phyloP scores from a whole-genome alignment of 1,140 invertebrate species.

The Drosophila dunni region DNA sequence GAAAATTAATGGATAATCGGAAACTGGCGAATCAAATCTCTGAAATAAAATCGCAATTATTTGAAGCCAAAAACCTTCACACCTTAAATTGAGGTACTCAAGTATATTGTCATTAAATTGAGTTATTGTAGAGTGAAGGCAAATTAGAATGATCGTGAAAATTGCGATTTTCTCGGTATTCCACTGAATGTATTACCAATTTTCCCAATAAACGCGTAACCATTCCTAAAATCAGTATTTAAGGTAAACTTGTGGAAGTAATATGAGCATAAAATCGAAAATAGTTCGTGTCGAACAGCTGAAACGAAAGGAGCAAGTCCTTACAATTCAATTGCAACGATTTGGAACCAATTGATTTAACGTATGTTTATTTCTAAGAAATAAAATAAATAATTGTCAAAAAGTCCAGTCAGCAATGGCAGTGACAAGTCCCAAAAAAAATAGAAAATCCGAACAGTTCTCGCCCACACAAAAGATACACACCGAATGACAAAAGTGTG shows the following conservation, averaged over 20 bases:
- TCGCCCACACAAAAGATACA: conserved; percentile 42
- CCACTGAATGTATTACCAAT: conserved; percentile 43
- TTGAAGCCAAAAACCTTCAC: background rate
- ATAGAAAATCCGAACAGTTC: conserved; percentile 4
- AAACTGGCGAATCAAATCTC: background rate
- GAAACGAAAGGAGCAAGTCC: conserved; percentile 51
- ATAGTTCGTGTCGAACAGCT: conserved; percentile 68
- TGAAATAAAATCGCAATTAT: background rate
- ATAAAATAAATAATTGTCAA: conserved; percentile 77
- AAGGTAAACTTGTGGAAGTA: conserved; percentile 28
- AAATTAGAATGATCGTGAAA: conserved; percentile 73
- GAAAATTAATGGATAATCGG: background rate
- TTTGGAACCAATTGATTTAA: conserved; percentile 78
- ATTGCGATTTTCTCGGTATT: conserved; percentile 71
- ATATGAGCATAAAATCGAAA: conserved; percentile 65
- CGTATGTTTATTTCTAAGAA: conserved; percentile 70
- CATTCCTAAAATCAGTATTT: conserved; percentile 47
- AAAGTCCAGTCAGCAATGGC: conserved; percentile 46
- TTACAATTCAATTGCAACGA: conserved; percentile 73
- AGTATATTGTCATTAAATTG: conserved; percentile 52
- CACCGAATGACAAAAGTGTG: conserved; percentile 31
- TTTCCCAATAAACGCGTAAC: conserved; percentile 57
- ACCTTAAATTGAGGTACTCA: conserved; percentile 6
- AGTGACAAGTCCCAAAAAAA: conserved; percentile 52
- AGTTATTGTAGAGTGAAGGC: conserved; percentile 55